phyloP scores from a whole-genome alignment of 2,797 vertebrate genomes.

The Holocentrus rufus region DNA sequence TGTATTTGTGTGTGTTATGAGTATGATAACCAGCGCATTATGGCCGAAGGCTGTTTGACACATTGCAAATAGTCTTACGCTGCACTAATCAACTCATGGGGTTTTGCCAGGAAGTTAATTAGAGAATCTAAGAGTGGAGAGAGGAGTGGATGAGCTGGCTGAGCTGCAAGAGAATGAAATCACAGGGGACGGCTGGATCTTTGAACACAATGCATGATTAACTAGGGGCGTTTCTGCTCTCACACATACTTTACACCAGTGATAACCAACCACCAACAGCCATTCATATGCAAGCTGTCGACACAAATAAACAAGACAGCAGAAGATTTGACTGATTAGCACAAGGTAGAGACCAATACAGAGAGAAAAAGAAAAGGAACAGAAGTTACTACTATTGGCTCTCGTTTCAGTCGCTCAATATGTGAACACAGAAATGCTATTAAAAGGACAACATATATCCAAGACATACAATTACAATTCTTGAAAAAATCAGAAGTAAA shows the following conservation, averaged over 20 bases:
- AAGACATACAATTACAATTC: background rate
- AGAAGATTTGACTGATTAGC: too few species aligned
- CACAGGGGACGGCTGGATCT: conserved; percentile 7
- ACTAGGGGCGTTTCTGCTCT: background rate
- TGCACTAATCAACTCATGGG: conserved; percentile 37
- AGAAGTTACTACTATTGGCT: background rate
- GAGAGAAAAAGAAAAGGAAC: background rate
- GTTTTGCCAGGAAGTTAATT: conserved; percentile 34
- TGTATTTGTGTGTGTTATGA: conserved; percentile 2
- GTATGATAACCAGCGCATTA: background rate
- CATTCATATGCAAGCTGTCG: too few species aligned
- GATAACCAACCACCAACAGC: too few species aligned
- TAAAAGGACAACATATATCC: background rate
- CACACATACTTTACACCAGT: background rate
- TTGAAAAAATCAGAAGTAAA: background rate
- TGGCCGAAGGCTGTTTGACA: conserved; percentile 40
- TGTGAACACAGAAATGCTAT: too few species aligned
- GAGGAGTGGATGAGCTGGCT: background rate
- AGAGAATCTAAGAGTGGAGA: background rate
- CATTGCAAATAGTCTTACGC: conserved; percentile 30
- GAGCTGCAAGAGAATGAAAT: conserved; percentile 15
- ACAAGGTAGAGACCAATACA: background rate
- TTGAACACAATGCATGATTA: conserved; percentile 36
- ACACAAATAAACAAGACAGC: too few species aligned
- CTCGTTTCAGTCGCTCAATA: too few species aligned